Evolutionary conservation across 2,797 vertebrate species (phyloP).

Genomic region (Lepus oiostolus): DNA sequence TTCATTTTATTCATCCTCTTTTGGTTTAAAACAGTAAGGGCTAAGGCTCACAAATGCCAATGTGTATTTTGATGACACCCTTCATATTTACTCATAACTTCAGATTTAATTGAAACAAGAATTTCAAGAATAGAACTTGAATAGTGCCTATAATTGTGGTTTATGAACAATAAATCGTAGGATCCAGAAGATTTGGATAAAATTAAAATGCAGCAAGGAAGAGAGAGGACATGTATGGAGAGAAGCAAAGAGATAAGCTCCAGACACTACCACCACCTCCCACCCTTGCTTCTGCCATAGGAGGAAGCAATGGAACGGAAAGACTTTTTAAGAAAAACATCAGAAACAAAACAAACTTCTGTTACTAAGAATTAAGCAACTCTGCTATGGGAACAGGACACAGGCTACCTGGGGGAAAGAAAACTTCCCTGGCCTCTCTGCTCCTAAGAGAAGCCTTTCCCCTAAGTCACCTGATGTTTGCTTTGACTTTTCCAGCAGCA

Average conservation of each 20-base stretch:
- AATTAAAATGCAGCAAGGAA: background rate
- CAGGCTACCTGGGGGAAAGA: background rate
- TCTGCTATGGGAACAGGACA: background rate
- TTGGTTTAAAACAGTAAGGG: background rate
- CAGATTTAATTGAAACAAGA: background rate
- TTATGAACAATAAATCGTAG: background rate
- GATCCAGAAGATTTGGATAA: background rate
- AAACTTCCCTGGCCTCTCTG: background rate
- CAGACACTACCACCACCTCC: background rate
- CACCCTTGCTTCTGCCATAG: background rate
- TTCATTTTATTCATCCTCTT: background rate
- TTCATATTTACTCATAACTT: background rate
- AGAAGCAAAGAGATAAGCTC: background rate
- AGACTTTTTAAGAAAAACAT: background rate
- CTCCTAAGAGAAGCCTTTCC: background rate
- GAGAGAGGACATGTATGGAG: too few relatives aligned
- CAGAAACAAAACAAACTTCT: background rate
- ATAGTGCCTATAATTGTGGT: background rate
- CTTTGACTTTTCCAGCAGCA: background rate
- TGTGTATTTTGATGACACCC: background rate
- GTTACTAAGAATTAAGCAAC: background rate
- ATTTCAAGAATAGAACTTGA: background rate
- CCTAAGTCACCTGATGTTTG: background rate
- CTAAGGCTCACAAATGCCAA: background rate
- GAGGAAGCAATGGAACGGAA: background rate